Evolutionary conservation across 2,888 invertebrate species (phyloP).

Genomic region (Hybos culiciformis): DNA sequence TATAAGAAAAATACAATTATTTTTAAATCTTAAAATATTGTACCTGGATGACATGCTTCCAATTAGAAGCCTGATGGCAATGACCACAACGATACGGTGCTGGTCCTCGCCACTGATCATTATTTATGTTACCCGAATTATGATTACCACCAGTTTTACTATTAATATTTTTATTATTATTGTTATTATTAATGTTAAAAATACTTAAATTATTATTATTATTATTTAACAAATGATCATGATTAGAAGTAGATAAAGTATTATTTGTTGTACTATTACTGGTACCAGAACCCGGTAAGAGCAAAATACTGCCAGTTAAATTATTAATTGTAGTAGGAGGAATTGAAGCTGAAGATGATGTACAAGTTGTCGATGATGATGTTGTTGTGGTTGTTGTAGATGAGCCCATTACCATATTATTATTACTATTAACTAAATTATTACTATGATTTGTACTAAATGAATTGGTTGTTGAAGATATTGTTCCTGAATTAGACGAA

Average conservation of each 20-base stretch:
- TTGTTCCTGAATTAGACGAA: constrained; percentile 33
- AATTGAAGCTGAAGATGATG: constrained; percentile 8
- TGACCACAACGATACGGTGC: constrained; percentile 61
- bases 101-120: constrained; percentile 37
- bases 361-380: constrained; percentile 5
- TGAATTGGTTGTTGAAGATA: constrained; percentile 12
- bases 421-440: constrained; percentile 16
- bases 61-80: constrained; percentile 69
- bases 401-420: constrained; percentile 23
- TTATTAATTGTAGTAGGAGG: not conserved
- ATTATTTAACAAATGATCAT: constrained; percentile 10
- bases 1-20: too few relatives aligned
- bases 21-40: too few relatives aligned
- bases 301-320: too few relatives aligned
- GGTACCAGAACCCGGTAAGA: constrained; percentile 12
- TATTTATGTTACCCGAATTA: constrained; percentile 22
- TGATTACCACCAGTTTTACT: constrained; percentile 14
- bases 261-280: constrained; percentile 1
- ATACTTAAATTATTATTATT: constrained; percentile 9
- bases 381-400: constrained; percentile 9
- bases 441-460: constrained; percentile 15
- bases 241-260: constrained; percentile 4
- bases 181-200: too few relatives aligned
- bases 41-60: constrained; percentile 80
- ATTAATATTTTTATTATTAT: too few relatives aligned